Conservation (phyloP, 1,140 invertebrate genomes). For the Myzus persicae region DNA sequence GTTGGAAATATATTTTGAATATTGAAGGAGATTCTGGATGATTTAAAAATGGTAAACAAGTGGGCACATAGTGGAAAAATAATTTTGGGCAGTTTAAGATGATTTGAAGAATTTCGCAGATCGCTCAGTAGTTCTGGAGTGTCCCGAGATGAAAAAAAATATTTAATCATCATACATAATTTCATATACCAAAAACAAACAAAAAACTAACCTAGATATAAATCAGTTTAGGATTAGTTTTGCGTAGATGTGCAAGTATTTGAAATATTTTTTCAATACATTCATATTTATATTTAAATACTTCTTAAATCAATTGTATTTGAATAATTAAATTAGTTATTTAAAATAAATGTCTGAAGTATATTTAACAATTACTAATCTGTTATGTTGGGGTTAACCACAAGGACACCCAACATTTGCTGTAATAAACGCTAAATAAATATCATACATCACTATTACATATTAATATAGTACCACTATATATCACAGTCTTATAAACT, state of each 20-base stretch:
- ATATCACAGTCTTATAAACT: background rate
- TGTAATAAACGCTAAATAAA: background rate
- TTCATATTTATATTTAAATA: too few species aligned
- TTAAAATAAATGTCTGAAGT: background rate
- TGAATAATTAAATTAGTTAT: background rate
- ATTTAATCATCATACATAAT: background rate
- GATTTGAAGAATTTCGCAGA: background rate
- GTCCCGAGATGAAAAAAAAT: background rate
- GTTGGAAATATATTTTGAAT: background rate
- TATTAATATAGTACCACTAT: too few species aligned
- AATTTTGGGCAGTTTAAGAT: background rate
- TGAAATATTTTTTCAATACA: too few species aligned
- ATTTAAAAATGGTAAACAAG: background rate
- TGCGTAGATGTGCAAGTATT: too few species aligned
- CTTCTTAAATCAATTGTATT: background rate
- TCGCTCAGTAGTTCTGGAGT: background rate
- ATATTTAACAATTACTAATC: background rate
- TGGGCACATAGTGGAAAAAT: background rate
- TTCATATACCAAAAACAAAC: background rate
- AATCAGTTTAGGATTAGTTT: too few species aligned
- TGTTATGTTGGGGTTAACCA: background rate
- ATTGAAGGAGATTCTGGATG: background rate
- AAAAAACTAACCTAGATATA: too few species aligned
- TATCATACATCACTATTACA: too few species aligned
- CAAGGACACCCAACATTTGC: background rate